Conservation (phyloP, 2,888 invertebrate genomes). For the Cosmopolites sordidus region DNA sequence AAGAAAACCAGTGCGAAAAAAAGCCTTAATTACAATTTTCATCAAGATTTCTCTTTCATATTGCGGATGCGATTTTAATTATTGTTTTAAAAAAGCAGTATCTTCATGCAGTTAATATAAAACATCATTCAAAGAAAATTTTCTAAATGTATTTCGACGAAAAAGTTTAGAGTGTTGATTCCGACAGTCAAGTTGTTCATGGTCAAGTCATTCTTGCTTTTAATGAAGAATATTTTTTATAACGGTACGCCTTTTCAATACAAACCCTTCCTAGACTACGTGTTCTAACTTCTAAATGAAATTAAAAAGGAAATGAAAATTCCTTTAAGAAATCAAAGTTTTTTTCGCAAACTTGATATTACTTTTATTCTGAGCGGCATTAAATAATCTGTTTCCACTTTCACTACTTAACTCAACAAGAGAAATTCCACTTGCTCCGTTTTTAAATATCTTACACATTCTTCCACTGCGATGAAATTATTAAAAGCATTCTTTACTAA, state of each 20-base stretch:
- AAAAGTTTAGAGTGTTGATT: slow-evolving; percentile 36
- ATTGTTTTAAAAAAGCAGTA: too few species aligned
- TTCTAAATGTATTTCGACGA: slow-evolving; percentile 39
- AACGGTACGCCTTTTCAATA: slow-evolving; percentile 34
- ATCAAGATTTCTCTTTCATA: too few species aligned
- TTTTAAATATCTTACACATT: too few species aligned
- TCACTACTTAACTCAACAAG: too few species aligned
- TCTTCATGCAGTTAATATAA: slow-evolving; percentile 41
- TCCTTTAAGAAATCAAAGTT: slow-evolving; percentile 32
- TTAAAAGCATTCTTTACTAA: slow-evolving; percentile 24
- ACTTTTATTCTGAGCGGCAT: too few species aligned
- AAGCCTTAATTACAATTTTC: too few species aligned
- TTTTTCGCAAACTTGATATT: slow-evolving; percentile 27
- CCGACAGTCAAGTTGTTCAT: slow-evolving; percentile 35
- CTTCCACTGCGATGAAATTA: too few species aligned
- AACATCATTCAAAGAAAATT: slow-evolving; percentile 40
- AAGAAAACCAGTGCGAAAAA: too few species aligned
- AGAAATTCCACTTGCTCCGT: too few species aligned
- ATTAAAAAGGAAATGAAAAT: slow-evolving; percentile 35
- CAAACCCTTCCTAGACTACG: slow-evolving; percentile 31
- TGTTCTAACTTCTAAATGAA: slow-evolving; percentile 35
- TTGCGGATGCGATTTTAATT: too few species aligned
- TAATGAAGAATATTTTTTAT: slow-evolving; percentile 34
- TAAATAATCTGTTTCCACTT: too few species aligned
- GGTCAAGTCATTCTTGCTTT: slow-evolving; percentile 35